Conservation (phyloP, 2,888 invertebrate species). For the Pyrocoelia pectoralis region DNA sequence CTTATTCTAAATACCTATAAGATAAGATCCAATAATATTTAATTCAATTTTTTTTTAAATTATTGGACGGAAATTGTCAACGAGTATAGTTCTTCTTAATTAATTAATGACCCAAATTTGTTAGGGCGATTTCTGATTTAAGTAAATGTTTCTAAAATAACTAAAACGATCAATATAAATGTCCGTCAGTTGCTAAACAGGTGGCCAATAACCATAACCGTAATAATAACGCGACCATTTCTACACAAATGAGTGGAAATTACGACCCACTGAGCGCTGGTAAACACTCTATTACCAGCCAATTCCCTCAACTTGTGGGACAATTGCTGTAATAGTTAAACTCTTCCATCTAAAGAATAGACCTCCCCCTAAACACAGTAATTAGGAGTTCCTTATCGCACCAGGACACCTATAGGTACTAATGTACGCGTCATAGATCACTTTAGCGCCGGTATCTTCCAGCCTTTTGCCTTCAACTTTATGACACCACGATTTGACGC, state of each 20-base stretch:
- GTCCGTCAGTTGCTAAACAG: conserved; percentile 56
- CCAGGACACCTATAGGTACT: conserved; percentile 49
- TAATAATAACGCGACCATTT: conserved; percentile 63
- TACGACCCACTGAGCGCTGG: conserved; percentile 60
- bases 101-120: background rate
- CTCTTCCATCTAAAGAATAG: conserved; percentile 36
- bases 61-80: background rate
- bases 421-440: conserved; percentile 50
- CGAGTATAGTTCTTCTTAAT: too few species aligned
- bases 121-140: background rate
- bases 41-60: conserved; percentile 6
- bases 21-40: conserved; percentile 21
- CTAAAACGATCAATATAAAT: conserved; percentile 38
- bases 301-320: conserved; percentile 54
- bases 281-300: conserved; percentile 61
- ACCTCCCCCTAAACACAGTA: conserved; percentile 42
- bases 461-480: conserved; percentile 56
- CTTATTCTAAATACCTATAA: conserved; percentile 22
- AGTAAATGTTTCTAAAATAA: conserved; percentile 19
- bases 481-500: conserved; percentile 59
- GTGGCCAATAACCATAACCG: conserved; percentile 64
- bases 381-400: conserved; percentile 52
- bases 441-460: conserved; percentile 50
- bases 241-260: conserved; percentile 63
- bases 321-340: conserved; percentile 38